Evolutionary conservation across 2,113 vertebrate species (phyloP), one percentile per base, ranked within the genome.

Genomic region (Gasterosteus aculeatus): DNA sequence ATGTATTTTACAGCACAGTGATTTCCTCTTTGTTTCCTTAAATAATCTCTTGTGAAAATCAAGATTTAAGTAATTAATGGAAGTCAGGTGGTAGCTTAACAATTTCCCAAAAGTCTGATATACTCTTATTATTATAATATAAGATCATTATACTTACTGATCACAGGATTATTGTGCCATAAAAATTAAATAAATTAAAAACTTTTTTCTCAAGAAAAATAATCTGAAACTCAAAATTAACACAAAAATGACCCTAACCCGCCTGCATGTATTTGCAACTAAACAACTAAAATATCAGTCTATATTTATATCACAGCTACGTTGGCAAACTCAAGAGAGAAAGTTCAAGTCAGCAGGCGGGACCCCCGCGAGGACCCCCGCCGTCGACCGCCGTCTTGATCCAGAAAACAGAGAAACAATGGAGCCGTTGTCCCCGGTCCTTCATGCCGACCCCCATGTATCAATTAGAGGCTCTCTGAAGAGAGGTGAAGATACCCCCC

Each of bases 351-450:
- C 63, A 85, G 85, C 81, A 77, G 41, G 5, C 16, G 38, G 42
- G 63, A 80, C 87, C 18, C 72, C 47, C 64, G 53, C 78, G 69
- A n/a, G 82, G 75, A 89, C 80, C 69, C 22, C 64, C 56, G 67
- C 83, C 38, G 72, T 44, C 73, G 82, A 86, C 83, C 78, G 77
- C 77, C 78, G 77, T 87, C 83, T 88, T 88, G 83, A 87, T 87
- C 71, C 66, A 80, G 77, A 78, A 81, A 53, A 56, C 57, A 69
- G 39, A 54, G 67, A 88, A 82, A 93, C 92, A 94, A 93, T 88
- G 41, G 83, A 57, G 65, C 77, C 42, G 89, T 93, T 94, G 93
- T 94, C 81, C 72, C 77, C 41, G 8, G 57, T 46, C 78, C 82
- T 82, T 87, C 80, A 86, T 59, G 80, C 89, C 77, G 54, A 82